Conservation (phyloP, 2,113 vertebrate genomes). For the Lynx canadensis region DNA sequence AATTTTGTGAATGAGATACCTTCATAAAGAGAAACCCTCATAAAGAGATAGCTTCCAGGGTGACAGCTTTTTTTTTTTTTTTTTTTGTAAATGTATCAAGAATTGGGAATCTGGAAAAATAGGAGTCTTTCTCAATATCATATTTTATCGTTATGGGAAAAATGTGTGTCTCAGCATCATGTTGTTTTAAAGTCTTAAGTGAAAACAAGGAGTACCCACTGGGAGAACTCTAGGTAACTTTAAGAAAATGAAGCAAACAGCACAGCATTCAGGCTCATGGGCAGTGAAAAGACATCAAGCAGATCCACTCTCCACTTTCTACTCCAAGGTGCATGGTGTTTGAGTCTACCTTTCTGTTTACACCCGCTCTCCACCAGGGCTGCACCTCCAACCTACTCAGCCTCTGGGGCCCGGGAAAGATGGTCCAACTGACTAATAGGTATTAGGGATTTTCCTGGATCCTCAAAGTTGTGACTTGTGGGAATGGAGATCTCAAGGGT, state of each 20-base stretch:
- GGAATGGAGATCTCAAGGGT: background rate
- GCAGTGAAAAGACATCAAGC: background rate
- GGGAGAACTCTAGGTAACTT: background rate
- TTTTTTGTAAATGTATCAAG: background rate
- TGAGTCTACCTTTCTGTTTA: background rate
- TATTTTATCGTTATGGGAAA: background rate
- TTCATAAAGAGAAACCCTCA: too few species aligned
- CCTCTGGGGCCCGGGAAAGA: background rate
- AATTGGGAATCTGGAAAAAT: background rate
- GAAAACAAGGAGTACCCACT: background rate
- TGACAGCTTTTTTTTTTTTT: background rate
- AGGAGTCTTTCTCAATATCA: background rate
- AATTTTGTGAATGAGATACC: background rate
- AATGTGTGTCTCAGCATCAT: background rate
- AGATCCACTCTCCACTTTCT: too few species aligned
- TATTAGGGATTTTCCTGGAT: background rate
- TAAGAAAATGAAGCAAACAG: background rate
- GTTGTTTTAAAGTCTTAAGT: background rate
- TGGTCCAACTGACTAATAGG: background rate
- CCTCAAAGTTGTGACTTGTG: background rate
- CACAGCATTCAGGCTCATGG: too few species aligned
- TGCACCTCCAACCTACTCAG: background rate
- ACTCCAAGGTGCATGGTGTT: background rate
- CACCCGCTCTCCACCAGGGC: background rate
- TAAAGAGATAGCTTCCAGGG: background rate